Evolutionary conservation across 2,888 invertebrate genomes (phyloP), one percentile per base, ranked within the genome.

Genomic region (Linnaemya vulpina): DNA sequence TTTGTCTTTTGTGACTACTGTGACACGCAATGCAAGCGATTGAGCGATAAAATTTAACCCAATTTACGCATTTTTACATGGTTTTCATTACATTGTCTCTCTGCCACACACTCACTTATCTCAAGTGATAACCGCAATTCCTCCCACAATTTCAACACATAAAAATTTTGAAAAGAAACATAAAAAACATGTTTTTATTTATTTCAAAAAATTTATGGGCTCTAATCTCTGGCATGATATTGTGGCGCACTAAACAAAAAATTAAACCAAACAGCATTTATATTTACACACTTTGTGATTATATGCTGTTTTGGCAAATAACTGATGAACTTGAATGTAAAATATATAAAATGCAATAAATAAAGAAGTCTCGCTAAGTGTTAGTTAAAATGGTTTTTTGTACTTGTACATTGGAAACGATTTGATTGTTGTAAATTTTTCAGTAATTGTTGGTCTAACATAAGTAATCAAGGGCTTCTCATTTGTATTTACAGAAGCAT

Each of bases 401-500:
- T n/a, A 43, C 30, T 2, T 3, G 30, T 46, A 11, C 10, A 65
- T 35, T 35, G 35, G 7, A 51, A 30, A 0, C 9, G 0, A 11
- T 51, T 20, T 51, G 13, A 0, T 11, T n/a, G 15, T 60, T 60
- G 35, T 38, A 25, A 46, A 65, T 17, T 46, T 68, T 17, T 20
- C 20, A 38, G 30, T 9, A 68, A 13, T 17, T 51, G 15, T 13
- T 3, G 49, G 8, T 11, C 10, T 11, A 25, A 51, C 0, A 20
- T 53, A 13, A 20, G 17, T 51, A 13, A 20, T 5, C n/a, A 46
- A 2, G 1, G 9, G 1, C 58, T 83, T 30, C 82, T 60, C 22
- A 49, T 38, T 67, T 75, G n/a, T n/a, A n/a, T n/a, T 80, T 76
- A 8, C 86, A 92, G 92, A 91, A 92, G 89, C 92, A 92, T 87